A percentile compares a stretch with the other conserved stretches of the same genome.
Conservation (phyloP, 2,888 invertebrate genomes). For the Tuberolachnus salignus region DNA sequence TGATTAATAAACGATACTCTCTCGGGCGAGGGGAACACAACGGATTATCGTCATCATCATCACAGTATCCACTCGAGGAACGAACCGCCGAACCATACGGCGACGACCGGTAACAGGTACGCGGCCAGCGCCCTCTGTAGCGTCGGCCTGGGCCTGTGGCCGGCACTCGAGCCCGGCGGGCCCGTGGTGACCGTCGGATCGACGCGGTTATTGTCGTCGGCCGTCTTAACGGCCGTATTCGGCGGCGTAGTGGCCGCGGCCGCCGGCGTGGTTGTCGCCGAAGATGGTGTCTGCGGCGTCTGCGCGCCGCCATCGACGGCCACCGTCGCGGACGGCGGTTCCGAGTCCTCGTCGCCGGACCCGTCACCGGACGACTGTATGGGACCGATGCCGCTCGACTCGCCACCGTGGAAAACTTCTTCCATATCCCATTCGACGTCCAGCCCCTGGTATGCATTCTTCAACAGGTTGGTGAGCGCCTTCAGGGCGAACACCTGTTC, state of each 20-base stretch:
- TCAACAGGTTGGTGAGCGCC: conserved; percentile 78
- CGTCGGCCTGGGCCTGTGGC: conserved; percentile 62
- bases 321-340: conserved; percentile 55
- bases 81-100: conserved; percentile 85
- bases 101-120: conserved; percentile 80
- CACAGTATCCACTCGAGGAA: conserved; percentile 75
- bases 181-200: conserved; percentile 14
- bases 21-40: neutral
- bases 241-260: conserved; percentile 61
- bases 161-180: conserved; percentile 29
- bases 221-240: conserved; percentile 59
- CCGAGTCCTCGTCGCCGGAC: conserved; percentile 46
- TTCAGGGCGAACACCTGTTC: conserved; percentile 79
- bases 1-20: neutral
- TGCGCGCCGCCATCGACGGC: conserved; percentile 58
- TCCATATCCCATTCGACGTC: conserved; percentile 85
- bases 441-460: conserved; percentile 87
- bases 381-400: conserved; percentile 55
- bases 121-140: conserved; percentile 72
- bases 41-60: too few species aligned
- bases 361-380: conserved; percentile 42
- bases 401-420: conserved; percentile 60
- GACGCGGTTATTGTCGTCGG: conserved; percentile 48
- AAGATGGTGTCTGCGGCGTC: neutral
- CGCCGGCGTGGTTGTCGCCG: conserved; percentile 60